Evolutionary conservation across 1,140 invertebrate genomes (phyloP), one percentile per base, ranked within the genome.

Genomic region (Battus philenor): DNA sequence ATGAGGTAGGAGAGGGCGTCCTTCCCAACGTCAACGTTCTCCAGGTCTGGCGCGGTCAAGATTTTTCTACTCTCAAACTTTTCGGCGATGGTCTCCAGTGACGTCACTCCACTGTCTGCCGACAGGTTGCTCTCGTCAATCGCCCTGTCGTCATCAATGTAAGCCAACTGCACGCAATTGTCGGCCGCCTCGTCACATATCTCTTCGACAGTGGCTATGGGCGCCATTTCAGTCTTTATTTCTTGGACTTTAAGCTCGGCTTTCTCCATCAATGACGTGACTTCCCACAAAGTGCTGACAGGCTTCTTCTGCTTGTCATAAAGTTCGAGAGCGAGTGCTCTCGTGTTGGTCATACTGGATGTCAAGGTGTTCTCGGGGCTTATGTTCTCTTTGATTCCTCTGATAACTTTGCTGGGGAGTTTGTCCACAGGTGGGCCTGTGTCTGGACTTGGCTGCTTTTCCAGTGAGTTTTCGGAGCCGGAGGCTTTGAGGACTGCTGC

Each of bases 321-420:
- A 12, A 85, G 29, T 41, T 87, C 83, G 16, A 69, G 52, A 2
- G 72, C 78, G 12, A 86, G 31, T 0, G 78, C 64, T 58, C 73
- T 70, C 0, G 73, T 81, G 12, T 76, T 80, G 2, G 66, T 74
- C 68, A 82, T 85, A 30, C 68, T 82, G 0, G 80, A 77, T 0
- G 79, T 85, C 8, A 87, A 50, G 3, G 83, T 86, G 27, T 86
- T 87, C 47, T 87, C 83, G 0, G 83, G 86, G 34, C 86, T 87
- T 1, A 86, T 80, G 43, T 86, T 87, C 44, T 87, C 86, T 60
- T 87, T 87, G 11, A 87, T 87, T 1, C 78, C 73, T 45, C 76
- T 44, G 7, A 86, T 84, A 2, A 86, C 69, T 57, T 86, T 86
- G 20, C 59, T 80, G 0, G 83, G 80, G 16, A 87, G 50, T 55